Base-by-base conservation (phyloP, 2,888 invertebrate genomes). In the Acronicta aceris region DNA sequence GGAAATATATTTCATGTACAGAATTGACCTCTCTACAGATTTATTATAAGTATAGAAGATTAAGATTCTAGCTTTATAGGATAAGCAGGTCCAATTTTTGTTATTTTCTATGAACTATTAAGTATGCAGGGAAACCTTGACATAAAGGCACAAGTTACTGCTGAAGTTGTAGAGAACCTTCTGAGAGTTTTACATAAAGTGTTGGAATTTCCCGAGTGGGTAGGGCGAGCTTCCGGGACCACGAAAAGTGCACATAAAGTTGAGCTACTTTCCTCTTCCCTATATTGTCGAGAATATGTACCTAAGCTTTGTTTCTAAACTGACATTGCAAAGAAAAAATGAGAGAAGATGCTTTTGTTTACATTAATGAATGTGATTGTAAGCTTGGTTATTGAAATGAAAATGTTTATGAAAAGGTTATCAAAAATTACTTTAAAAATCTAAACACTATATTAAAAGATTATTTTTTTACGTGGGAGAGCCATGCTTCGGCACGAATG, bases 61-160 rank as follows among this genome's bases (percentile, higher is more conserved):
- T 2, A 21, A 21, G 21, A 21, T n/a, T n/a, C n/a, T n/a, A n/a
- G n/a, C n/a, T n/a, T n/a, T n/a, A n/a, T n/a, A n/a, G n/a, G n/a
- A n/a, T n/a, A n/a, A n/a, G n/a, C n/a, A n/a, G n/a, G n/a, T n/a
- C n/a, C n/a, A n/a, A n/a, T n/a, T n/a, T n/a, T n/a, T n/a, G n/a
- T n/a, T n/a, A n/a, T n/a, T n/a, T n/a, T n/a, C n/a, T n/a, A n/a
- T n/a, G 9, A 59, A 70, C 65, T 65, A 55, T 59, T 47, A 65
- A 68, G 54, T 70, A 70, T 65, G 65, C 64, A 63, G 15, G 40
- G 38, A 41, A 48, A 45, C 65, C 65, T 65, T 70, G 59, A 54
- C 40, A 43, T 54, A 54, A 63, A 64, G 58, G 57, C 57, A 17
- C 57, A 12, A 49, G n/a, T 55, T 57, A 57, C 40, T 58, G 47